These are phyloP conservation scores for Dicrostonyx torquatus DNA, from an alignment of 2,797 vertebrate genomes.

Conservation along the genomic window DNA sequence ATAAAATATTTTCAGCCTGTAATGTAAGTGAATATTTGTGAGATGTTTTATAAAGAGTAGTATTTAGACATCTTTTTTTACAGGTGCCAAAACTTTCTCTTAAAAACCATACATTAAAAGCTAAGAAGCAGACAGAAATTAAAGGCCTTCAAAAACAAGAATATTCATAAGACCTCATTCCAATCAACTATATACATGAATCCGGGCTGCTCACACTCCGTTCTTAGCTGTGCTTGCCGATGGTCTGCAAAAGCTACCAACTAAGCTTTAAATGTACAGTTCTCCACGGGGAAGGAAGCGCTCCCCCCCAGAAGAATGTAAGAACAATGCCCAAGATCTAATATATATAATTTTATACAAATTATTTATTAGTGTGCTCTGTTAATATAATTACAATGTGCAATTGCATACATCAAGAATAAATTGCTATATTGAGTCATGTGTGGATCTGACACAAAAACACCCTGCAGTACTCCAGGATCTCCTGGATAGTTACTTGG, in stretches of 20 bases:
- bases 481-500: slow-evolving; percentile 78
- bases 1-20: slow-evolving; percentile 90
- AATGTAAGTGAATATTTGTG: slow-evolving; percentile 86
- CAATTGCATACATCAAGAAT: slow-evolving; percentile 89
- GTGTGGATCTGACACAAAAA: slow-evolving; percentile 85
- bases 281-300: slow-evolving; percentile 83
- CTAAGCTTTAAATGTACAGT: slow-evolving; percentile 83
- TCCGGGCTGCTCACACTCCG: slow-evolving; percentile 61
- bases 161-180: slow-evolving; percentile 87
- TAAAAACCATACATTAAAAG: slow-evolving; percentile 85
- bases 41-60: slow-evolving; percentile 86
- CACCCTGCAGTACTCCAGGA: slow-evolving; percentile 81
- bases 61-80: slow-evolving; percentile 79
- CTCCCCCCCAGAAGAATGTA: slow-evolving; percentile 86
- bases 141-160: slow-evolving; percentile 84
- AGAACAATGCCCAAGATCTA: slow-evolving; percentile 88
- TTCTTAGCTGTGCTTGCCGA: slow-evolving; percentile 82
- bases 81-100: slow-evolving; percentile 80
- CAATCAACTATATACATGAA: slow-evolving; percentile 84
- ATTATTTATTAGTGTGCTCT: slow-evolving; percentile 93
- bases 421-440: slow-evolving; percentile 84
- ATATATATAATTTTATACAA: slow-evolving; percentile 91
- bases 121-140: slow-evolving; percentile 86
- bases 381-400: slow-evolving; percentile 93
- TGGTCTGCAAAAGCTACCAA: slow-evolving; percentile 78